Evolutionary conservation across 2,888 invertebrate genomes (phyloP).

Genomic region (Vanessa cardui): DNA sequence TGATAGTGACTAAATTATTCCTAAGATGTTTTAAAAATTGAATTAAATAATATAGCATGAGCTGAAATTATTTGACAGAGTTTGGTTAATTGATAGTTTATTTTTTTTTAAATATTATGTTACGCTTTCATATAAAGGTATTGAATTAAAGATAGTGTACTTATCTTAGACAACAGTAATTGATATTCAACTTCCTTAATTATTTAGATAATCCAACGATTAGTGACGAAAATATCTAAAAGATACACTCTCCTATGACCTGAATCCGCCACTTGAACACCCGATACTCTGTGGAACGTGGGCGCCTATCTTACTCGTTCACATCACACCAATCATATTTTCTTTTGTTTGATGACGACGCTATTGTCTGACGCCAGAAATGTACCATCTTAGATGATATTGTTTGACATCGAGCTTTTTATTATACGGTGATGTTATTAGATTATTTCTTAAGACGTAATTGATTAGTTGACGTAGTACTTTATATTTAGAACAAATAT

Average conservation of each 20-base stretch:
- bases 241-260: conserved; percentile 38
- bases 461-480: background rate
- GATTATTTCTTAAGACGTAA: conserved; percentile 13
- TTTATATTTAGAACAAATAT: background rate
- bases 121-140: too few relatives aligned
- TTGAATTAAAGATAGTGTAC: too few relatives aligned
- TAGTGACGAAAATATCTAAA: conserved; percentile 24
- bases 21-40: too few relatives aligned
- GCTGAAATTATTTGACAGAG: too few relatives aligned
- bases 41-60: too few relatives aligned
- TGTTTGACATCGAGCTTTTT: conserved; percentile 32
- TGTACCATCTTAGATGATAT: conserved; percentile 27
- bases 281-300: conserved; percentile 43
- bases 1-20: too few relatives aligned
- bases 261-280: conserved; percentile 36
- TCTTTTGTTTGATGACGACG: conserved; percentile 67
- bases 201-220: background rate
- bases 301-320: conserved; percentile 48
- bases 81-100: too few relatives aligned
- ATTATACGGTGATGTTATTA: conserved; percentile 16
- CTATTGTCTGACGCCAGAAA: conserved; percentile 45
- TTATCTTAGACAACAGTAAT: background rate
- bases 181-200: background rate
- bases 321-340: conserved; percentile 67
- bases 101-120: too few relatives aligned